A percentile compares a stretch with the other conserved stretches of the same genome.
These are phyloP conservation scores for Scylla paramamosain DNA, from an alignment of 1,140 invertebrate species.

Conservation along the genomic window DNA sequence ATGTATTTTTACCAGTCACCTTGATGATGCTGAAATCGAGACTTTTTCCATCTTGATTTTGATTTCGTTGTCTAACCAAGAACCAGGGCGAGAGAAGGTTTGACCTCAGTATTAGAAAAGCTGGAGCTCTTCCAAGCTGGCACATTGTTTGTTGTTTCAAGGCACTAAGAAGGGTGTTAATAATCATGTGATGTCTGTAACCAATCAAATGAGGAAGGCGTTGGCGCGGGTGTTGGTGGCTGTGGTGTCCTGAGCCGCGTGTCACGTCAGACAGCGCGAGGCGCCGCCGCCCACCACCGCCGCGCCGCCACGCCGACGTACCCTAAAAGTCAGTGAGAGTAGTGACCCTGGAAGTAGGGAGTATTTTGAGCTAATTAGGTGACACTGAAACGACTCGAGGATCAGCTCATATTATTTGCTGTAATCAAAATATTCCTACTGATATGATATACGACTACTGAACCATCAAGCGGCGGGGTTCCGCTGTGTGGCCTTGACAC, in stretches of 20 bases:
- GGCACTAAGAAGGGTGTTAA: slow-evolving; percentile 39
- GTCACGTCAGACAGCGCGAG: neutral
- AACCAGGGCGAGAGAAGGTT: neutral
- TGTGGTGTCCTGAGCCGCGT: neutral
- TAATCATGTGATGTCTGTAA: slow-evolving; percentile 41
- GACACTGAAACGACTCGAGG: neutral
- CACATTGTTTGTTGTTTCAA: neutral
- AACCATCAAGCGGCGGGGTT: neutral
- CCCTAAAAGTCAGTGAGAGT: neutral
- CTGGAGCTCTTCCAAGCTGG: neutral
- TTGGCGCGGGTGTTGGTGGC: neutral
- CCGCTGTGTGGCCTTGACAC: neutral
- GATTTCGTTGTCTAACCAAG: no score
- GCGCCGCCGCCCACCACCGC: neutral
- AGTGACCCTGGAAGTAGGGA: neutral
- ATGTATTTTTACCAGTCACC: no score
- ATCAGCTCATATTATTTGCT: slow-evolving; percentile 5
- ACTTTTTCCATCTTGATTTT: no score
- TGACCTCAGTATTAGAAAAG: neutral
- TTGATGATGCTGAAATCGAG: no score
- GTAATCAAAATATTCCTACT: neutral
- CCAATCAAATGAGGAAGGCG: slow-evolving; percentile 26
- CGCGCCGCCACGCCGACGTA: neutral
- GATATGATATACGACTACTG: neutral
- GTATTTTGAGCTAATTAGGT: neutral